A percentile compares a stretch with the other conserved stretches of the same genome.
phyloP scores from a whole-genome alignment of 1,140 invertebrate species.

The Drosophila equinoxialis region DNA sequence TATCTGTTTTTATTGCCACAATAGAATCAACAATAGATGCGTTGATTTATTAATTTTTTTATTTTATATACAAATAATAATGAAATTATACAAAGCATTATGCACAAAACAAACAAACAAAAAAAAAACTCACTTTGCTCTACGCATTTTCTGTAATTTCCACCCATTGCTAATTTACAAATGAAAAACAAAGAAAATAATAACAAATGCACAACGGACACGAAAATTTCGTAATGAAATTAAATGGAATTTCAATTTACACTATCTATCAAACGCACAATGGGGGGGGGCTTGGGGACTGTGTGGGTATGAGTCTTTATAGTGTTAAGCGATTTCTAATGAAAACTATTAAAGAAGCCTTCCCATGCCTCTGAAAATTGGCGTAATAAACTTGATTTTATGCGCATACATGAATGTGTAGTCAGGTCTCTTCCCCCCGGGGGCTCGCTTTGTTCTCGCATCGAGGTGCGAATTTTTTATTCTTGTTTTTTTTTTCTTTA shows the following conservation, averaged over 20 bases:
- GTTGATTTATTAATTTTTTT: constrained; percentile 75
- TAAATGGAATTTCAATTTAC: constrained; percentile 44
- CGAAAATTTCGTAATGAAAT: constrained; percentile 10
- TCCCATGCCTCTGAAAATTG: neutral
- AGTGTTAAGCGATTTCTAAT: constrained; percentile 73
- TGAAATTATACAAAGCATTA: constrained; percentile 13
- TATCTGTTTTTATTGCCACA: constrained; percentile 69
- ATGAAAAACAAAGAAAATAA: neutral
- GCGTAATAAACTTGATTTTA: constrained; percentile 50
- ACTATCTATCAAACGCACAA: constrained; percentile 46
- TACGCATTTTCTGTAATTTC: neutral
- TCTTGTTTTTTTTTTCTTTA: constrained; percentile 9
- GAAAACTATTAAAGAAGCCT: constrained; percentile 63
- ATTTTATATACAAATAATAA: constrained; percentile 53
- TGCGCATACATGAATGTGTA: constrained; percentile 32
- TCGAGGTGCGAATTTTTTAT: constrained; percentile 69
- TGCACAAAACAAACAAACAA: neutral
- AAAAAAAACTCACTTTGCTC: constrained; percentile 19
- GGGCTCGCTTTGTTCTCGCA: constrained; percentile 56
- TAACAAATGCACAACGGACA: neutral
- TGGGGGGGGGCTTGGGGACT: neutral
- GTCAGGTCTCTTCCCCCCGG: neutral
- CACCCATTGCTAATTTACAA: neutral
- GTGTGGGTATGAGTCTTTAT: constrained; percentile 31
- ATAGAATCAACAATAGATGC: constrained; percentile 61